These are phyloP conservation scores for Sarcophaga rosellei DNA, from an alignment of 2,888 invertebrate species.

Conservation along the genomic window DNA sequence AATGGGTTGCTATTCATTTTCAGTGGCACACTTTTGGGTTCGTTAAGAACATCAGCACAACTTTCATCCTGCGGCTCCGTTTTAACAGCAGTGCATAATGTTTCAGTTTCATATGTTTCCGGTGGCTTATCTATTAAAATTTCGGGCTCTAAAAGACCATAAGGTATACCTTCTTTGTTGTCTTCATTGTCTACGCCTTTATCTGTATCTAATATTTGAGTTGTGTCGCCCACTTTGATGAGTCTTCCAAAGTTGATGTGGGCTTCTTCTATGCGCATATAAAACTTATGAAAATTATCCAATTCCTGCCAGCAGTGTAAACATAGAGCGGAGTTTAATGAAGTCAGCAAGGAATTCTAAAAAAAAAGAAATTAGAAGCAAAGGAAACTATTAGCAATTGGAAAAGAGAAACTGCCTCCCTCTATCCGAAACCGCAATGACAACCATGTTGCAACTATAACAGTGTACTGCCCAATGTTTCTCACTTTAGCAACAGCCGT, in stretches of 20 bases:
- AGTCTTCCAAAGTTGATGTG: conserved; percentile 14
- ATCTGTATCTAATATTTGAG: neutral
- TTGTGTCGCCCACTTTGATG: neutral
- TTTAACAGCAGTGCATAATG: neutral
- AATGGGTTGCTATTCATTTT: neutral
- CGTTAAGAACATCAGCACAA: neutral
- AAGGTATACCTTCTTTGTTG: neutral
- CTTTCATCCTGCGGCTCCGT: neutral
- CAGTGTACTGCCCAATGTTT: too few species aligned
- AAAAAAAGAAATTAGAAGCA: neutral
- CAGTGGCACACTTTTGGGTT: neutral
- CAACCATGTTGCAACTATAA: too few species aligned
- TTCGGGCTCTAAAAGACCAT: neutral
- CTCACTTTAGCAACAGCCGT: too few species aligned
- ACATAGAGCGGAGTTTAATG: conserved; percentile 25
- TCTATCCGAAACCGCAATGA: too few species aligned
- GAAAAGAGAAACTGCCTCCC: too few species aligned
- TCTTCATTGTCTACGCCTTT: neutral
- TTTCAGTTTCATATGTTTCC: neutral
- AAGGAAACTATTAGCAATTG: too few species aligned
- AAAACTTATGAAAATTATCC: conserved; percentile 54
- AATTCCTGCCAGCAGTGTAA: conserved; percentile 50
- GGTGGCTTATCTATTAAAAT: neutral
- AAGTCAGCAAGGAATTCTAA: neutral
- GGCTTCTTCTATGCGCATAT: conserved; percentile 50